Evolutionary conservation across 2,113 vertebrate species (phyloP).

Genomic region (Plestiodon gilberti): DNA sequence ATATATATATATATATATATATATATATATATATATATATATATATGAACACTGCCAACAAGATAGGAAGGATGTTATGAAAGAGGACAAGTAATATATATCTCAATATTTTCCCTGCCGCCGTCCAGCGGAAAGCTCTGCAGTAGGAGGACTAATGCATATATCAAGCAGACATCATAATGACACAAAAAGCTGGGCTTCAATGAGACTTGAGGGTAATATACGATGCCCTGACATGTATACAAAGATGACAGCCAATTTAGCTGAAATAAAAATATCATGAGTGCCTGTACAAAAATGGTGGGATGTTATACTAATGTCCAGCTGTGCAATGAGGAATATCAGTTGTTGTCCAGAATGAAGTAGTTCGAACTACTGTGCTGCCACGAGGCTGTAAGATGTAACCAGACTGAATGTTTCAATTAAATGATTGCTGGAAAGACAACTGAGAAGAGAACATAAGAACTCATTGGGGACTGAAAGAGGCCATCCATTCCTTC

Average conservation of each 20-base stretch:
- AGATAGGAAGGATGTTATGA: slow-evolving; percentile 11
- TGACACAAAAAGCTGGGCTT: background rate
- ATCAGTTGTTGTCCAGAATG: slow-evolving; percentile 15
- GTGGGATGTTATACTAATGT: background rate
- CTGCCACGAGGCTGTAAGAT: slow-evolving; percentile 11
- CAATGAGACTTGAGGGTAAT: slow-evolving; percentile 20
- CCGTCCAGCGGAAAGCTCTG: background rate
- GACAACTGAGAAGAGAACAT: slow-evolving; percentile 42
- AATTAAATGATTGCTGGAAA: slow-evolving; percentile 48
- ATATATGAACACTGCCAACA: slow-evolving; percentile 14
- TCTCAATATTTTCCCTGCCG: slow-evolving; percentile 8
- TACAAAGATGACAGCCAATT: slow-evolving; percentile 9
- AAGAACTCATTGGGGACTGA: slow-evolving; percentile 34
- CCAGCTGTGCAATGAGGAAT: background rate
- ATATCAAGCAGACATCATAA: slow-evolving; percentile 5
- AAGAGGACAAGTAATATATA: slow-evolving; percentile 20
- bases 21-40: too few relatives aligned
- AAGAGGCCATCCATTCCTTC: slow-evolving; percentile 36
- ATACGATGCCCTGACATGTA: background rate
- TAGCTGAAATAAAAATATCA: slow-evolving; percentile 21
- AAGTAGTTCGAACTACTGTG: background rate
- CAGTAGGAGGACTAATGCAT: background rate
- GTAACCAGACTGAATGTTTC: slow-evolving; percentile 45
- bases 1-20: too few relatives aligned
- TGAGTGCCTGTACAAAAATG: background rate